These are phyloP conservation scores for Crocuta crocuta DNA, from an alignment of 2,113 vertebrate species.

Conservation along the genomic window DNA sequence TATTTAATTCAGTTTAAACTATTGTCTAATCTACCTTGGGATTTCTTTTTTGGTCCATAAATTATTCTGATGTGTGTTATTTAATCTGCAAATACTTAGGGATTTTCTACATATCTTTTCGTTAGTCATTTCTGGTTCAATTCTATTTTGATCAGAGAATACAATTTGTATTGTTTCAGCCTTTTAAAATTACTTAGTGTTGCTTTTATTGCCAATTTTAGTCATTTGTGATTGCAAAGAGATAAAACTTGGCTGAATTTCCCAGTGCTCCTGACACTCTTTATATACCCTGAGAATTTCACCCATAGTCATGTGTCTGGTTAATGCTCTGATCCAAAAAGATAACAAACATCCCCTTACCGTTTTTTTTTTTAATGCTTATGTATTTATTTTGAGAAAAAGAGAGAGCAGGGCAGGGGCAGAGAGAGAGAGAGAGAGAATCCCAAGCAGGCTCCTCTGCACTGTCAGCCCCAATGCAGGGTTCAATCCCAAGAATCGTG, in stretches of 20 bases:
- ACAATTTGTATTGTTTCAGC: background rate
- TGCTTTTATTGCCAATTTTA: background rate
- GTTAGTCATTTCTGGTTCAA: background rate
- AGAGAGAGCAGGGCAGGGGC: no score
- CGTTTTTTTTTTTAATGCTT: no score
- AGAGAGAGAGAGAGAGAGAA: no score
- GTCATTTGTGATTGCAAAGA: background rate
- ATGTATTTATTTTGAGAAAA: no score
- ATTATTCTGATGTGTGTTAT: background rate
- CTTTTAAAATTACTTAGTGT: background rate
- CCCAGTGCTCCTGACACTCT: background rate
- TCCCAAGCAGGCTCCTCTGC: no score
- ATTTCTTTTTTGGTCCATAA: background rate
- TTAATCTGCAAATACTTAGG: background rate
- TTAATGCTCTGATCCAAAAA: background rate
- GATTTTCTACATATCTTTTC: background rate
- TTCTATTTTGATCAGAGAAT: background rate
- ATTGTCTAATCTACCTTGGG: background rate
- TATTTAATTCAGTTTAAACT: background rate
- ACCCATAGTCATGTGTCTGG: background rate
- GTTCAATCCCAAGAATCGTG: no score
- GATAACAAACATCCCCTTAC: background rate
- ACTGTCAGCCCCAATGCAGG: no score
- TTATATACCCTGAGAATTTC: background rate
- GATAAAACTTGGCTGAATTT: background rate